These are phyloP conservation scores for Rynchops niger DNA, from an alignment of 2,113 vertebrate genomes.

Conservation along the genomic window DNA sequence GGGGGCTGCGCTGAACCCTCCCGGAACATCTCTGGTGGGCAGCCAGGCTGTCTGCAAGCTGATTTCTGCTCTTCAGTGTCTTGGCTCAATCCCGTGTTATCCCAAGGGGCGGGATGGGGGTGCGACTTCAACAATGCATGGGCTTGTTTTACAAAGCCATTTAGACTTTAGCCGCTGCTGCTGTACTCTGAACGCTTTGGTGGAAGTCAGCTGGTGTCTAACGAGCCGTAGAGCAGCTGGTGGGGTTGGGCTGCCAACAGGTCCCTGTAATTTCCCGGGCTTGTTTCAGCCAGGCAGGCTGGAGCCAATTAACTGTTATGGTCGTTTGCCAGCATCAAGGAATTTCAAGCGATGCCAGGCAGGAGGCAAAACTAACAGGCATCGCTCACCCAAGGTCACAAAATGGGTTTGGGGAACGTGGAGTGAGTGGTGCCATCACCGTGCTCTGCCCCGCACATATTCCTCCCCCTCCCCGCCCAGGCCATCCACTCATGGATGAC, in stretches of 20 bases:
- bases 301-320: background rate
- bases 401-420: background rate
- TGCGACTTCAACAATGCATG: rapidly evolving
- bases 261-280: background rate
- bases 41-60: background rate
- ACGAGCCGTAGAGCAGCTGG: background rate
- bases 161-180: background rate
- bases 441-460: rapidly evolving
- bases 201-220: background rate
- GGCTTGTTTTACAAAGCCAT: background rate
- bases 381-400: background rate
- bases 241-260: background rate
- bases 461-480: background rate
- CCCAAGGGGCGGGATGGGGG: background rate
- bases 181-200: background rate
- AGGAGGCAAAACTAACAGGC: background rate
- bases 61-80: background rate
- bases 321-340: background rate
- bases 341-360: background rate
- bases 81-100: background rate
- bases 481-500: background rate
- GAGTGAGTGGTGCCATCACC: rapidly evolving
- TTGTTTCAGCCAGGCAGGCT: background rate
- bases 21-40: background rate
- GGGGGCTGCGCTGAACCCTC: background rate